Base-by-base conservation (phyloP, 2,888 invertebrate species). In the Drosophila mimetica region DNA sequence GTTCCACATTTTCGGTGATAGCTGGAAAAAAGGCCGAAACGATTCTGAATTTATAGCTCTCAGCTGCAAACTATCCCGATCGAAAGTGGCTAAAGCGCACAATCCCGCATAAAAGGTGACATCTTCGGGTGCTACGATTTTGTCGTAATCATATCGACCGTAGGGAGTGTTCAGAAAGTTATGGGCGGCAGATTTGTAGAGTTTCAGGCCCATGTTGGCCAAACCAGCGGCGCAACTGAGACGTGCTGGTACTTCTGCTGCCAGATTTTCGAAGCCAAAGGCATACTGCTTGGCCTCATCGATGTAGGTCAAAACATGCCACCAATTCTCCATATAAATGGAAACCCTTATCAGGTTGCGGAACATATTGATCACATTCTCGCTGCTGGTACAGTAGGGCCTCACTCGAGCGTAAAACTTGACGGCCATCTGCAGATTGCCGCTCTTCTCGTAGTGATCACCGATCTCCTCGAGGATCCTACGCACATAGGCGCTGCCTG, bases 281-380 rank as follows among this genome's bases (percentile, higher is more conserved):
- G 86, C 74, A 22, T 82, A 82, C 22, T 82, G 71, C 1, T 85
- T 82, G 48, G 82, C 79, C 57, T 82, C 87, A 6, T 82, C 82
- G 14, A 85, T 76, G 22, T 79, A 82, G 58, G 79, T 78, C 34
- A 82, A 71, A 2, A 82, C 87, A n/a, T 85, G 76, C 85, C 85
- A 82, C 82, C 82, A 82, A 36, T 87, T 82, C 53, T 65, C 41
- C 82, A 82, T 87, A 13, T 81, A 85, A 16, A 82, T 82, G 54
- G 87, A 87, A 0, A 87, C 86, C 2, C 71, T 41, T 2, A 82
- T 85, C 25, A 82, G 37, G 30, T 82, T 81, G n/a, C 75, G 74
- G 14, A 75, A 85, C 82, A 87, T 72, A 8, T 54, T 50, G 48
- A 82, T 78, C 2, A 82, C 82, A 37, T 82, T 65, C 1, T 85